Evolutionary conservation across 1,140 invertebrate genomes (phyloP), one percentile per base, ranked within the genome.

Genomic region (Procambarus virginalis): DNA sequence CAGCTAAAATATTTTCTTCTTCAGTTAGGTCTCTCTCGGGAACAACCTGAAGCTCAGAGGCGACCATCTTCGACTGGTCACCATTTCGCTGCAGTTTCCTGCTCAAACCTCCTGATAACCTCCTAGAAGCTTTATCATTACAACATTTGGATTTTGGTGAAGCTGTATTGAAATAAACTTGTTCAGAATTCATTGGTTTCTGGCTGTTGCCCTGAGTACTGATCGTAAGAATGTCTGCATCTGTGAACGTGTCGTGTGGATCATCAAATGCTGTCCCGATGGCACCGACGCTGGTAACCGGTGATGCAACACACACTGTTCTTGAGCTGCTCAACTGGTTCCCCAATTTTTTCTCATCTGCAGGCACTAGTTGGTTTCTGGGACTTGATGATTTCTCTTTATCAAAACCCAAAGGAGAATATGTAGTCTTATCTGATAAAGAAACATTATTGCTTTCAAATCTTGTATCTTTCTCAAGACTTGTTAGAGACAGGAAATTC

Each of bases 401-500:
- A n/a, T 48, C 77, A 4, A 51, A 51, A 5, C 48, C 45, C 12
- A 49, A 49, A 49, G 49, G 77, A 64, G 60, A 64, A 55, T 55
- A 55, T 5, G 51, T 55, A 8, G 8, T 55, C 51, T 55, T 12
- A 5, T 55, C 12, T 5, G 12, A 5, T 55, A 55, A 55, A 55
- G 51, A 12, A 77, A 34, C 20, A 77, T 46, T 45, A 79, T 49
- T 34, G 9, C 5, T 14, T 34, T 79, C 77, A 79, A 55, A 79
- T 79, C 48, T 79, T 14, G 45, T 14, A 75, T 51, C 68, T 51
- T 84, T 75, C 68, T 45, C 80, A 17, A 82, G 58, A 20, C 34
- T 82, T 64, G 80, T 46, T 5, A 82, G 58, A 82, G 80, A 48
- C 12, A 82, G 58, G 80, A 82, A 82, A 17, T 82, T 82, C 2